Evolutionary conservation across 2,797 vertebrate genomes (phyloP).

Genomic region (Okamejei kenojei): DNA sequence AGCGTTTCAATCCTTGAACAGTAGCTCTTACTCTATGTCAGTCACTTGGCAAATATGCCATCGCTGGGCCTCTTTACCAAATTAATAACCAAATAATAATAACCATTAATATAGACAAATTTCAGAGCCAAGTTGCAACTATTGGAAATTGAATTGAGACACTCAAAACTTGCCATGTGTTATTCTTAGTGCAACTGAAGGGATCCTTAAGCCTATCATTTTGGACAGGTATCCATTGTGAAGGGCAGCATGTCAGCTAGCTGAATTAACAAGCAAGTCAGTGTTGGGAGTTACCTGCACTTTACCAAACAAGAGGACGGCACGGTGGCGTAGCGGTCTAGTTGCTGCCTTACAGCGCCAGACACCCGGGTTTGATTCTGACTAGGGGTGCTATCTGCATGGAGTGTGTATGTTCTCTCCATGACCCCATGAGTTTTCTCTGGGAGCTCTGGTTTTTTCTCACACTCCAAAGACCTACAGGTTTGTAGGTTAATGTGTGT

Average conservation of each 20-base stretch:
- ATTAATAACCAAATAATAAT: background rate
- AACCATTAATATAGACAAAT: background rate
- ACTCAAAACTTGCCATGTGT: background rate
- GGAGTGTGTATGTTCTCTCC: no score
- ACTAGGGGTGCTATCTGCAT: no score
- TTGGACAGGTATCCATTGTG: background rate
- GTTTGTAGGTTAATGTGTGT: no score
- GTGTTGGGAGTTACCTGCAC: no score
- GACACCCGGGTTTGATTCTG: no score
- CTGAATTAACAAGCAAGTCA: background rate
- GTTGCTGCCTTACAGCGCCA: no score
- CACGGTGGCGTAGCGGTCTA: no score
- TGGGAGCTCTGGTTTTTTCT: no score
- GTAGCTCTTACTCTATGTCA: background rate
- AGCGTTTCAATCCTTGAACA: background rate
- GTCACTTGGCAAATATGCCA: background rate
- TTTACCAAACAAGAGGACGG: no score
- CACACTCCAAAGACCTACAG: no score
- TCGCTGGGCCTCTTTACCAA: background rate
- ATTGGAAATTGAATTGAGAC: background rate
- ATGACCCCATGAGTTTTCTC: no score
- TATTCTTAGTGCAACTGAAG: background rate
- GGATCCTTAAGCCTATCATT: background rate
- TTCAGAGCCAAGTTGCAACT: background rate
- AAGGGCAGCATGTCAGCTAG: background rate